Evolutionary conservation across 1,140 invertebrate species (phyloP), one percentile per base, ranked within the genome.

Genomic region (Diprion similis): DNA sequence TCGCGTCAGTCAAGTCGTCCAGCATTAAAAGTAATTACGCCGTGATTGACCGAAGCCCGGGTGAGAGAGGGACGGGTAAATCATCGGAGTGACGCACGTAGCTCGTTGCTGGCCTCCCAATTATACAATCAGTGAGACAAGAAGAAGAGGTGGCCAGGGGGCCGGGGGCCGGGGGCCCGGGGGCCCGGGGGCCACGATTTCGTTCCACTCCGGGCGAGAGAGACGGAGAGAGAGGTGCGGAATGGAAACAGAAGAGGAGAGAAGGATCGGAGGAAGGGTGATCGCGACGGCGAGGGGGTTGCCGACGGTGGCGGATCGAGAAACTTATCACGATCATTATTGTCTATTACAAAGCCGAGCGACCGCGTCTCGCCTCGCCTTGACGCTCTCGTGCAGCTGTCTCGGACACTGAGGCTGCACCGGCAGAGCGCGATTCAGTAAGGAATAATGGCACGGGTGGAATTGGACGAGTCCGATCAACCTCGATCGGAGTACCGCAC

Each of bases 1-100:
- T 87, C 86, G 86, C 85, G 86, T 87, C 86, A 86, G 85, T 81
- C 83, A 83, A 86, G 83, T 86, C 84, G 85, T 87, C 82, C 83
- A 85, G 85, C 86, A 87, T 87, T 87, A 86, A 86, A 86, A 87
- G 85, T 87, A 87, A 87, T 87, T 87, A 87, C 86, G 86, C 85
- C 86, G 86, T 87, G 86, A 87, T 87, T 87, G 86, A 87, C 86
- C 86, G 83, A 85, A 85, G 86, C 80, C 83, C 79, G 83, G 83
- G 83, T 78, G 51, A 13, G 51, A 59, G 51, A 81, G 78, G 82
- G 78, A 79, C 79, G 78, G 79, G 79, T 86, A 87, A 87, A 87
- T 86, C 86, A 87, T 86, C 81, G 84, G 85, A 87, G 86, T 86
- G 85, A 86, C 85, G 86, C 85, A 86, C 85, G 85, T 84, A 86